Evolutionary conservation across 2,888 invertebrate species (phyloP).

Genomic region (Agonopterix arenella): DNA sequence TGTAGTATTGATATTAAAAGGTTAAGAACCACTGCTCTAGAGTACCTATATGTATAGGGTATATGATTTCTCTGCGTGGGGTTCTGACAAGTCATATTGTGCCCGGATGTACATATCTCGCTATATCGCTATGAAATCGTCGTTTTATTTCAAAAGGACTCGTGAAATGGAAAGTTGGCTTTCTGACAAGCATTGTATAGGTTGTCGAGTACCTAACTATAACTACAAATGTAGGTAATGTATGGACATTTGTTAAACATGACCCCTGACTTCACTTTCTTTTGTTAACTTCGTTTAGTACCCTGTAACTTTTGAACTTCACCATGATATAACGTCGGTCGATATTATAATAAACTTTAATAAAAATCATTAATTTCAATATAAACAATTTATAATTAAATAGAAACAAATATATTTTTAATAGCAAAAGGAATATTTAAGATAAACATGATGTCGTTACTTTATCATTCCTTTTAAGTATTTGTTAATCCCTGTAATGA

Average conservation of each 20-base stretch:
- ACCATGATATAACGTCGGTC: too few relatives aligned
- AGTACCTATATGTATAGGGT: background rate
- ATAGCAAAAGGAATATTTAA: too few relatives aligned
- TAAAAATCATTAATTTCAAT: too few relatives aligned
- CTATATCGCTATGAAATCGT: conserved; percentile 43
- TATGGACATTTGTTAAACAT: too few relatives aligned
- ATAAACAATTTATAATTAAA: too few relatives aligned
- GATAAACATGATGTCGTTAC: too few relatives aligned
- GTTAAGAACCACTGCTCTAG: background rate
- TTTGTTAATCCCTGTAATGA: too few relatives aligned
- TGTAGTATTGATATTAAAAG: too few relatives aligned
- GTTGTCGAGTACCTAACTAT: conserved; percentile 5
- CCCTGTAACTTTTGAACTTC: background rate
- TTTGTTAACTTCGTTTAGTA: background rate
- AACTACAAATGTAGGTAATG: background rate
- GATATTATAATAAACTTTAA: too few relatives aligned
- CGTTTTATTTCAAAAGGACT: conserved; percentile 45
- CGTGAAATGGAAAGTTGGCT: conserved; percentile 58
- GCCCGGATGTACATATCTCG: conserved; percentile 37
- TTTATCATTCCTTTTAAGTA: too few relatives aligned
- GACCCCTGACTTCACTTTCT: too few relatives aligned
- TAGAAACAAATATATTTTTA: too few relatives aligned
- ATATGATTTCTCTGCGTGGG: conserved; percentile 31
- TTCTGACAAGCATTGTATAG: conserved; percentile 31
- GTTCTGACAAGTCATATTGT: conserved; percentile 17